Evolutionary conservation across 2,888 invertebrate species (phyloP), one percentile per base, ranked within the genome.

Genomic region (Eupithecia abbreviata): DNA sequence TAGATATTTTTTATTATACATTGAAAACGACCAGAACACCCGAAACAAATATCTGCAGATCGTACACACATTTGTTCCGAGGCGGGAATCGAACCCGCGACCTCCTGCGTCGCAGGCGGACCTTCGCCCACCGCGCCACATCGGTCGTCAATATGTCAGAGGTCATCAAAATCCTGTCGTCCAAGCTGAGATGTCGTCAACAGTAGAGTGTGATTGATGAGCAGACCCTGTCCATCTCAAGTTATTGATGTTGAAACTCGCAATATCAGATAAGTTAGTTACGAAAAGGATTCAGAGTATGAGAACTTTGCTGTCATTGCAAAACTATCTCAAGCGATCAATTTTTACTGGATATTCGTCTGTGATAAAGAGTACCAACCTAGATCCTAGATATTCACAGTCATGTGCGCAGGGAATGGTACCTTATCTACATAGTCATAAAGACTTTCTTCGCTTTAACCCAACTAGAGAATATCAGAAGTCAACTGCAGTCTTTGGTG

Each of bases 401-500:
- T 49, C 15, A 51, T 47, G 51, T 62, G 18, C 18, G 4, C 58
- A 30, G n/a, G n/a, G 12, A 62, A 30, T 30, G 12, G 62, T 12
- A 62, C 30, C 12, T 62, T 62, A 62, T 30, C 4, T 62, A 10
- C 12, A 30, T 9, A 62, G 30, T 12, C 12, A 62, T 62, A 62
- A 62, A 30, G 18, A 62, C 18, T 62, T 62, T 3, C 3, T 10
- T 58, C 18, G 58, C 7, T 9, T 58, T 58, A 15, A 58, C 10
- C 10, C 58, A 18, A 58, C 18, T 18, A 58, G 18, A 10, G 18
- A 10, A 58, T 6, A 58, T 18, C 62, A 62, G 10, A 58, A 62
- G 30, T 30, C 30, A 62, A 62, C 62, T 58, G 55, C 55, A 62
- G 62, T 62, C 62, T 62, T 42, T 6, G 66, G 66, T 42, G 69